Evolutionary conservation across 2,113 vertebrate species (phyloP).

Genomic region (Lepus europaeus): DNA sequence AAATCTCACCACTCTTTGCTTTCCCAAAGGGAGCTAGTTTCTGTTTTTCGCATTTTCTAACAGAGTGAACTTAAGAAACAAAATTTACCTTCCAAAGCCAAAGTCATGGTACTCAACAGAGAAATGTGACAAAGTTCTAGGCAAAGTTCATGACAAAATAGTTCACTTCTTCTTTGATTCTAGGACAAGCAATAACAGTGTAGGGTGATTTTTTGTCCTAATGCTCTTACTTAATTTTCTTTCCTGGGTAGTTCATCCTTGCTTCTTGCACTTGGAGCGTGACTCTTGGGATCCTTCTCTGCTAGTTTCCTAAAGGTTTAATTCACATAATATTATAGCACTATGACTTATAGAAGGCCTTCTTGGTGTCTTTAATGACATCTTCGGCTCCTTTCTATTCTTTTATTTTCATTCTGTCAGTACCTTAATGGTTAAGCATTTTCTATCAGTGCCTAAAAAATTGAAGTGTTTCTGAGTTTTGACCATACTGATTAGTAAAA

Average conservation of each 20-base stretch:
- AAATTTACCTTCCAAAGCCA: not conserved
- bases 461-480: conserved; percentile 68
- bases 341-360: conserved; percentile 44
- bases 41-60: not conserved
- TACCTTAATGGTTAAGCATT: conserved; percentile 66
- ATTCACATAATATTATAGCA: not conserved
- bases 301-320: not conserved
- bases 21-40: not conserved
- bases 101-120: not conserved
- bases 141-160: not conserved
- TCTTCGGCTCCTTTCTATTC: not conserved
- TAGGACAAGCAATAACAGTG: not conserved
- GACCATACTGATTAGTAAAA: conserved; percentile 80
- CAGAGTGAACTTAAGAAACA: conserved; percentile 1
- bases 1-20: not conserved
- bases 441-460: conserved; percentile 66
- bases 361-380: conserved; percentile 48
- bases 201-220: not conserved
- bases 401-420: conserved; percentile 53
- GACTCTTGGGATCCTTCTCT: not conserved
- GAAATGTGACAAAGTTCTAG: not conserved
- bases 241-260: not conserved
- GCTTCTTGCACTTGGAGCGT: not conserved
- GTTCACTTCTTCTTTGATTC: not conserved
- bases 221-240: not conserved